phyloP scores from a whole-genome alignment of 2,113 vertebrate species.

The Tetraodon nigroviridis region DNA sequence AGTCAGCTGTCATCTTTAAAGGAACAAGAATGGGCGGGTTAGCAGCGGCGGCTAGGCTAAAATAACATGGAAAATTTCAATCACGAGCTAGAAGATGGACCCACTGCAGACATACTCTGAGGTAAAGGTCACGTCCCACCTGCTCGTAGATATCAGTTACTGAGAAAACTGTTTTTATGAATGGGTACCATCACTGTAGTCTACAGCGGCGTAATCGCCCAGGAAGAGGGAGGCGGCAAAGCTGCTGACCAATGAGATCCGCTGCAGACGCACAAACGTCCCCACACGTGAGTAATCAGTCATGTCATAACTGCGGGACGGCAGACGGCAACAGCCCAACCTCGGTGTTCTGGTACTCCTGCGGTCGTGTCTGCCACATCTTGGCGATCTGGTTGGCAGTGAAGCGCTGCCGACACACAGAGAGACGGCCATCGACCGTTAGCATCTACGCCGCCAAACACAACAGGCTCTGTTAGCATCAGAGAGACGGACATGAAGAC shows the following conservation, averaged over 20 bases:
- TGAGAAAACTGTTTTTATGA: no score
- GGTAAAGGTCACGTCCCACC: no score
- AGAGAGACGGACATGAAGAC: neutral
- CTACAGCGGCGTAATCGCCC: conserved; percentile 83
- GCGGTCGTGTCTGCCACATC: conserved; percentile 74
- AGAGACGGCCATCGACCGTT: neutral
- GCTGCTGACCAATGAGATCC: conserved; percentile 94
- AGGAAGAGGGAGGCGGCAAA: conserved; percentile 93
- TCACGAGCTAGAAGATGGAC: no score
- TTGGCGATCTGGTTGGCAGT: conserved; percentile 97
- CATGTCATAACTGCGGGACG: neutral
- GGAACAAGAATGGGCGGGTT: neutral
- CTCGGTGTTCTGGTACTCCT: conserved; percentile 81
- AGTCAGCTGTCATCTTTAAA: neutral
- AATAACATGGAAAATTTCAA: no score
- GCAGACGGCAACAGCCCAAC: conserved; percentile 54
- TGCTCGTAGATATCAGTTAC: no score
- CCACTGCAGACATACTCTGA: no score
- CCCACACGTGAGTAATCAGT: neutral
- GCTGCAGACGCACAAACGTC: conserved; percentile 69
- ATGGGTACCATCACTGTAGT: conserved; percentile 79
- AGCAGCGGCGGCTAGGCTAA: neutral
- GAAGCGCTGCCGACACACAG: conserved; percentile 80
- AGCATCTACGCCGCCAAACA: no score
- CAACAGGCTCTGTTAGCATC: neutral